phyloP scores from a whole-genome alignment of 2,797 vertebrate genomes.

The Pantherophis alleghaniensis region DNA sequence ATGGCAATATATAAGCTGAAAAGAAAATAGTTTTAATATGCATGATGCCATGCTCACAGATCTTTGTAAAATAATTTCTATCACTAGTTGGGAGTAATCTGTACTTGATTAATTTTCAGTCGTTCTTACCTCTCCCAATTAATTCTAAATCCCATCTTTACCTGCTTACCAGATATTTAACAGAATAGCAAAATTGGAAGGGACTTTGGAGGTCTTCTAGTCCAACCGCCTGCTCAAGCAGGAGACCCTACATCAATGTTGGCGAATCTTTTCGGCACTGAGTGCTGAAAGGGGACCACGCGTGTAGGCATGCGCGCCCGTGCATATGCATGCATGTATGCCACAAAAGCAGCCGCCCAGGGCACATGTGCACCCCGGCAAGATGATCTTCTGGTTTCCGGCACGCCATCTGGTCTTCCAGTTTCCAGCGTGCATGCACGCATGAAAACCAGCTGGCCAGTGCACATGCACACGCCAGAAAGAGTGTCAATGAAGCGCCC shows the following conservation, averaged over 20 bases:
- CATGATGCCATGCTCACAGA: neutral
- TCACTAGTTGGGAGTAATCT: neutral
- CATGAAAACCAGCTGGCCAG: too few relatives aligned
- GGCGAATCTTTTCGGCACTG: too few relatives aligned
- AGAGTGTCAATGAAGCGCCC: too few relatives aligned
- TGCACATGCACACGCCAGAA: too few relatives aligned
- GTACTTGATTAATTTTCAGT: neutral
- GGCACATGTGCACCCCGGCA: too few relatives aligned
- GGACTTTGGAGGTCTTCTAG: neutral
- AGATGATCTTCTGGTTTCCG: too few relatives aligned
- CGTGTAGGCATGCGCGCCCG: too few relatives aligned
- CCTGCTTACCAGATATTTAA: neutral
- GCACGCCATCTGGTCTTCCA: too few relatives aligned
- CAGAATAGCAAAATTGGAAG: neutral
- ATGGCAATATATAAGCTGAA: slow-evolving; percentile 91
- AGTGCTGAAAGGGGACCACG: too few relatives aligned
- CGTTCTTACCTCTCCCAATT: neutral
- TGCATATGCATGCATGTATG: too few relatives aligned
- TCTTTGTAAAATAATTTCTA: neutral
- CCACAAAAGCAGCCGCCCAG: too few relatives aligned
- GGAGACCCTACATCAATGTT: neutral
- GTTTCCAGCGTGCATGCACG: too few relatives aligned
- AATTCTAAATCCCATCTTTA: neutral
- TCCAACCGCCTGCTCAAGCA: neutral
- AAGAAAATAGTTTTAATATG: slow-evolving; percentile 59